Base-by-base conservation (phyloP, 2,113 vertebrate species). In the Isichthys henryi region DNA sequence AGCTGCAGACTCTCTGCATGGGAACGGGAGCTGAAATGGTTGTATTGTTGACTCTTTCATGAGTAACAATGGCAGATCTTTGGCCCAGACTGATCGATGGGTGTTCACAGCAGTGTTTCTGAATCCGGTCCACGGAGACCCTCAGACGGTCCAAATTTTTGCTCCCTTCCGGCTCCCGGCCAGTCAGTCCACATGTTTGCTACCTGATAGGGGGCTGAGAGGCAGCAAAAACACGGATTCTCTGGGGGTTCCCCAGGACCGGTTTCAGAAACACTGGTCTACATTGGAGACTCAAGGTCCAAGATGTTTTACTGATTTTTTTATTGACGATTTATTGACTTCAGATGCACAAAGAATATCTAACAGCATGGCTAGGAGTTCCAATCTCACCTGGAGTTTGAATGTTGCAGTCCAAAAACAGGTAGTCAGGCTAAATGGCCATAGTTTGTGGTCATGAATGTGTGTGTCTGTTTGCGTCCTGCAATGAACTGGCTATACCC, bases 31-130 rank as follows among this genome's bases (percentile, higher is more conserved):
- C 52, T 49, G 39, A 50, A 89, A 88, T 85, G 0, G 49, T 10
- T 87, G 89, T 91, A 87, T 93, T 93, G 91, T 87, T 48, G 17
- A 39, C 89, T 49, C 91, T 92, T 89, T 90, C n/a, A 92, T 88
- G 31, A 77, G 84, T 23, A 88, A 86, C 89, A 80, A 45, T 13
- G 52, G 10, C 23, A 88, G 49, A 3, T 39, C 5, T 46, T 48
- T 3, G 39, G 27, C 45, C 27, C 85, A 86, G 4, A 39, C 49
- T 86, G 85, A 85, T 27, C 21, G 21, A 85, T 23, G 13, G 19
- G 11, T 9, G 21, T 85, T 80, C 7, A 39, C 74, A 80, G 15
- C 11, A 2, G 74, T 80, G n/a, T 31, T 70, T 31, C 62, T 31
- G n/a, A 70, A 70, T 0, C 10, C 1, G n/a, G 62, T 66, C 62